phyloP scores from a whole-genome alignment of 2,113 vertebrate genomes.

The Chionodraco myersi region DNA sequence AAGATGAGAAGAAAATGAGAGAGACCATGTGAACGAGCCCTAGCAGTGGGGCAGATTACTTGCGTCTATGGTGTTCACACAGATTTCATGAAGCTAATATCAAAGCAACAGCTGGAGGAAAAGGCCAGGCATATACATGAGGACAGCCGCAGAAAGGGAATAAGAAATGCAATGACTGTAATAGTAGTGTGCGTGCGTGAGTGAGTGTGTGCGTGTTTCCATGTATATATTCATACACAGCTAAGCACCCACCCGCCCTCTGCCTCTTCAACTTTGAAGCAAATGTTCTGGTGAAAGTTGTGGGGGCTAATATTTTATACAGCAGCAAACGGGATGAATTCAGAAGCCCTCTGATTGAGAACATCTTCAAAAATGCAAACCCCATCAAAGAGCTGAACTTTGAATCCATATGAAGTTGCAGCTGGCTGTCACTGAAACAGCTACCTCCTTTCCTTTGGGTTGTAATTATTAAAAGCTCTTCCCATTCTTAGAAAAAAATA shows the following conservation, averaged over 20 bases:
- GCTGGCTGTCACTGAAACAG: conserved; percentile 40
- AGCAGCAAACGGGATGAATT: conserved; percentile 69
- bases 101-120: conserved; percentile 81
- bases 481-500: conserved; percentile 17
- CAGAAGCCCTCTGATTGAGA: conserved; percentile 69
- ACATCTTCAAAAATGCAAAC: conserved; percentile 82
- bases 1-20: conserved; percentile 57
- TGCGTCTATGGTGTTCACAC: conserved; percentile 63
- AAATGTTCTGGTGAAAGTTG: conserved; percentile 42
- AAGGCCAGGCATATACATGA: conserved; percentile 65
- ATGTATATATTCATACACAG: conserved; percentile 28
- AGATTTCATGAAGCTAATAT: conserved; percentile 82
- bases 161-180: conserved; percentile 69
- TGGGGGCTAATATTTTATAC: conserved; percentile 74
- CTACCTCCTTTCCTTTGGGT: conserved; percentile 16
- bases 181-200: conserved; percentile 25
- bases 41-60: conserved; percentile 71
- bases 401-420: conserved; percentile 59
- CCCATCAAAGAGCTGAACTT: conserved; percentile 75
- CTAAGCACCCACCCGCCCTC: conserved; percentile 10
- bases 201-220: conserved; percentile 18
- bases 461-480: conserved; percentile 44
- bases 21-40: conserved; percentile 31
- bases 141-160: conserved; percentile 72
- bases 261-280: conserved; percentile 50